Percentiles rank a stretch among this genome's conserved stretches.
Conservation (phyloP, 1,140 invertebrate genomes). For the Drusus annulatus region DNA sequence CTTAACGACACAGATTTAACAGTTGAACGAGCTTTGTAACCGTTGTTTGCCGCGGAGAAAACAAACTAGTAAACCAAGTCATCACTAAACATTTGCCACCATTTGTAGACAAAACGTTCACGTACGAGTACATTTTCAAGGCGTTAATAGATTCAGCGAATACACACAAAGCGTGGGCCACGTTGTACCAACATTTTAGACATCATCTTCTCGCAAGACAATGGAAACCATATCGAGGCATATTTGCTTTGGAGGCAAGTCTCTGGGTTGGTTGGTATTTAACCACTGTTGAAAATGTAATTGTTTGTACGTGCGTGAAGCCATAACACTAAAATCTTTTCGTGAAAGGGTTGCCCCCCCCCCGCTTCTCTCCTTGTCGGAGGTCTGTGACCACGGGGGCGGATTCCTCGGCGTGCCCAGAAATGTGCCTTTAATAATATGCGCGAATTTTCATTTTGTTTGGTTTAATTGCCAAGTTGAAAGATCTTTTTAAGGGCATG, state of each 20-base stretch:
- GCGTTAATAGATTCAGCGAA: constrained; percentile 13
- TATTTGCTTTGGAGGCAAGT: constrained; percentile 29
- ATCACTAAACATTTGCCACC: not conserved
- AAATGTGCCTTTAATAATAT: constrained; percentile 14
- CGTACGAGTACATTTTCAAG: not conserved
- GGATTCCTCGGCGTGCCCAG: constrained; percentile 5
- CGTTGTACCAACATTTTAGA: constrained; percentile 21
- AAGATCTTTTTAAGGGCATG: too few relatives aligned
- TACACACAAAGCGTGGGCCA: constrained; percentile 16
- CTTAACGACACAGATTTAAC: too few relatives aligned
- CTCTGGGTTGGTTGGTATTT: constrained; percentile 27
- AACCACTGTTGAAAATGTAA: constrained; percentile 38
- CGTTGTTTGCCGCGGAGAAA: too few relatives aligned
- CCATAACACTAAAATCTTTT: constrained; percentile 37
- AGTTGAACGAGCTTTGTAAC: too few relatives aligned
- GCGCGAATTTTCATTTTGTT: too few relatives aligned
- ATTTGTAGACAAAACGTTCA: constrained; percentile 12
- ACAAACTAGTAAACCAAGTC: not conserved
- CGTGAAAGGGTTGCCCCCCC: constrained; percentile 8
- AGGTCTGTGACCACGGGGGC: not conserved
- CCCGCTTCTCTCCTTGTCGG: not conserved
- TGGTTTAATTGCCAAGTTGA: too few relatives aligned
- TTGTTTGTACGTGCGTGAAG: constrained; percentile 38
- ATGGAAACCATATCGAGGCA: constrained; percentile 36
- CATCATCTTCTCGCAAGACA: constrained; percentile 29